Conservation (phyloP, 2,888 invertebrate genomes). For the Mongoloraphidia duomilia region DNA sequence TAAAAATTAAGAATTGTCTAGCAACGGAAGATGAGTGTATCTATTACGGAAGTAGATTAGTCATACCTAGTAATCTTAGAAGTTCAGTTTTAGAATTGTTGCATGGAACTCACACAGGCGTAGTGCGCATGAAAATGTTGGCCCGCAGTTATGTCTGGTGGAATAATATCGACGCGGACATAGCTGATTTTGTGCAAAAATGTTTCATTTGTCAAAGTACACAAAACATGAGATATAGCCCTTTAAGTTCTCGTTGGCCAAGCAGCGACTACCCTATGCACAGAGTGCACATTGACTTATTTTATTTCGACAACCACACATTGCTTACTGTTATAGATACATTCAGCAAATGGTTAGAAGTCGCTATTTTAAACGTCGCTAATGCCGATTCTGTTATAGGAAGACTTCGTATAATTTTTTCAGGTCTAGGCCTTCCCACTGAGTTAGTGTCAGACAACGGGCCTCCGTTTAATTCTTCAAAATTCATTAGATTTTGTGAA, state of each 20-base stretch:
- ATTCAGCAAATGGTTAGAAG: not conserved
- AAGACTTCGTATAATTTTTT: not conserved
- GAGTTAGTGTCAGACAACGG: conserved; percentile 1
- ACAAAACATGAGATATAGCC: too few species aligned
- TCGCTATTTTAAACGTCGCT: not conserved
- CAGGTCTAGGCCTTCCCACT: not conserved
- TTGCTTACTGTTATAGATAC: not conserved
- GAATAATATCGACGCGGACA: not conserved
- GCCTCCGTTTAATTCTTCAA: too few species aligned
- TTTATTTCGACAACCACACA: too few species aligned
- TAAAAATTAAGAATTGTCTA: too few species aligned
- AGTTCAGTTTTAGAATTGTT: too few species aligned
- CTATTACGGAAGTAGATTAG: too few species aligned
- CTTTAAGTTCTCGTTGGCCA: too few species aligned
- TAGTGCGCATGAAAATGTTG: not conserved
- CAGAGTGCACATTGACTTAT: too few species aligned
- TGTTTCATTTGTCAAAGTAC: not conserved
- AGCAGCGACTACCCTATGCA: too few species aligned
- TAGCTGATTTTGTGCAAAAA: not conserved
- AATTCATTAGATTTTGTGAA: too few species aligned
- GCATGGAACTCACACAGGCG: not conserved
- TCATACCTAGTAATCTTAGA: too few species aligned
- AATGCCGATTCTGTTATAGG: not conserved
- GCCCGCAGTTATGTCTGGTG: not conserved
- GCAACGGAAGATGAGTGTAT: too few species aligned